A percentile compares a stretch with the other conserved stretches of the same genome.
phyloP scores from a whole-genome alignment of 2,888 invertebrate genomes.

The Megalurothrips usitatus region DNA sequence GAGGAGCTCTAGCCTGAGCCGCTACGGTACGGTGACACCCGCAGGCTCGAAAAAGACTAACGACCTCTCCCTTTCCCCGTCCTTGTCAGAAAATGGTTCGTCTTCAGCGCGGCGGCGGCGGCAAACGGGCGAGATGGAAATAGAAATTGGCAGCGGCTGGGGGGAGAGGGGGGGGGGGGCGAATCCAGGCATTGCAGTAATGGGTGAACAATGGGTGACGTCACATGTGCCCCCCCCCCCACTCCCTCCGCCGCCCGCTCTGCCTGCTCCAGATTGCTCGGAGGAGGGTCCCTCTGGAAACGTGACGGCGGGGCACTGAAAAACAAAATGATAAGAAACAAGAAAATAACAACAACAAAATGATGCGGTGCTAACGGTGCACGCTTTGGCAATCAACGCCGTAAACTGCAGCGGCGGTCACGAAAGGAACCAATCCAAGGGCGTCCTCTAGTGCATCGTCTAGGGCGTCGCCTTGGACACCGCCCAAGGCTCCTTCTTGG shows the following conservation, averaged over 20 bases:
- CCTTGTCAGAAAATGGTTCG: background rate
- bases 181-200: background rate
- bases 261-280: background rate
- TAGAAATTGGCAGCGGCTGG: too few relatives aligned
- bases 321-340: background rate
- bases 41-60: too few relatives aligned
- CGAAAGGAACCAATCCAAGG: background rate
- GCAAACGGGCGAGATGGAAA: too few relatives aligned
- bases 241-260: background rate
- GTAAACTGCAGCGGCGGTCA: background rate
- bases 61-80: background rate
- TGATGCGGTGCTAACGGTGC: background rate
- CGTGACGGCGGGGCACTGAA: background rate
- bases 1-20: too few relatives aligned
- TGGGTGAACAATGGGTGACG: constrained; percentile 22
- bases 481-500: too few relatives aligned
- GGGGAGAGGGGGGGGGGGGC: background rate
- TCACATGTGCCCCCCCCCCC: background rate
- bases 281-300: background rate
- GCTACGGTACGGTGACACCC: too few relatives aligned
- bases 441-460: too few relatives aligned
- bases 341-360: background rate
- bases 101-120: background rate
- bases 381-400: background rate
- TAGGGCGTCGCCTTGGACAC: too few relatives aligned